Conservation (phyloP, 2,797 vertebrate species). For the Enteromius mattozi region DNA sequence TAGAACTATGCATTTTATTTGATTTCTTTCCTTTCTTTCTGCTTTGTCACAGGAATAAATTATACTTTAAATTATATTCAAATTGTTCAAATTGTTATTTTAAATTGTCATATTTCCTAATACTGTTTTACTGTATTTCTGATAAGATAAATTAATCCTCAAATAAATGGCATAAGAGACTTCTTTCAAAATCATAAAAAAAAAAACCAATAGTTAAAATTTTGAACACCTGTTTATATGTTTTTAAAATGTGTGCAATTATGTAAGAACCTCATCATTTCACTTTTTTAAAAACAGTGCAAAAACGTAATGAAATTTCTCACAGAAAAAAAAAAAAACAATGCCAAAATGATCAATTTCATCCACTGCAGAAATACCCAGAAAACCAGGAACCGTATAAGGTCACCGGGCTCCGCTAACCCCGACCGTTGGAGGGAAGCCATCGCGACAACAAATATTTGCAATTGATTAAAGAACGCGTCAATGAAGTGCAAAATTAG, state of each 20-base stretch:
- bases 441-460: conserved; percentile 61
- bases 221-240: neutral
- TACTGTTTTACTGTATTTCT: neutral
- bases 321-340: neutral
- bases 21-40: neutral
- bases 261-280: neutral
- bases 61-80: neutral
- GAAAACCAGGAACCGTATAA: conserved; percentile 1
- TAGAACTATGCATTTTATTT: neutral
- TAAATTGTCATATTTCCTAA: neutral
- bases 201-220: neutral
- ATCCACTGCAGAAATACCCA: conserved; percentile 16
- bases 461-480: conserved; percentile 63
- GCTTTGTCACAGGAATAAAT: neutral
- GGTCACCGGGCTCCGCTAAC: neutral
- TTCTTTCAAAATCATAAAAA: neutral
- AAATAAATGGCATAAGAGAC: neutral
- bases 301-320: neutral
- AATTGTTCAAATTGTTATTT: neutral
- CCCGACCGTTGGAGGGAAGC: conserved; percentile 32
- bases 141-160: neutral
- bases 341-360: neutral
- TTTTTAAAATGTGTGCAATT: neutral
- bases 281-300: neutral
- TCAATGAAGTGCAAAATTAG: conserved; percentile 66